phyloP scores from a whole-genome alignment of 2,888 invertebrate genomes.

The Ectobius pallidus region DNA sequence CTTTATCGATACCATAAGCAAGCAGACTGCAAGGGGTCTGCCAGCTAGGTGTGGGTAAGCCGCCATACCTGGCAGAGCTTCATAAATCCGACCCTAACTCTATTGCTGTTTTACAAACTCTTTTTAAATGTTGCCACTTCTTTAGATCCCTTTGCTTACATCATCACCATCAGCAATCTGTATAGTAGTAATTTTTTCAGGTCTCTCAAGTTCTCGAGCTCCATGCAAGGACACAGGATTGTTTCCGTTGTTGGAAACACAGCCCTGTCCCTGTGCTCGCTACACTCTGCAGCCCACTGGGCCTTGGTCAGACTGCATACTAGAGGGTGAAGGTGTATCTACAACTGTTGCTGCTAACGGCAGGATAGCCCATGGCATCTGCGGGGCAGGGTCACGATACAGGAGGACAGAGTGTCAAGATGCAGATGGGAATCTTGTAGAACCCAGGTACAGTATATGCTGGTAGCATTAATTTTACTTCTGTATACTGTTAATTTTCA shows the following conservation, averaged over 20 bases:
- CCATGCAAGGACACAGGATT: constrained; percentile 47
- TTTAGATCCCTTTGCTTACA: too few species aligned
- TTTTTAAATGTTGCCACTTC: too few species aligned
- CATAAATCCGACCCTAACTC: too few species aligned
- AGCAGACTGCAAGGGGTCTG: too few species aligned
- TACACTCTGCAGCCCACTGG: constrained; percentile 49
- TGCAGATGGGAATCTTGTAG: constrained; percentile 50
- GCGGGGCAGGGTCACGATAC: constrained; percentile 51
- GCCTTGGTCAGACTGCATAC: constrained; percentile 52
- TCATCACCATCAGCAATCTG: too few species aligned
- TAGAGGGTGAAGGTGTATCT: constrained; percentile 36
- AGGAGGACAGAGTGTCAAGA: constrained; percentile 50
- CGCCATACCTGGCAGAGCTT: too few species aligned
- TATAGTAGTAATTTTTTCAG: constrained; percentile 45
- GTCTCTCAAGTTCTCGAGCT: constrained; percentile 47
- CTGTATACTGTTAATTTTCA: too few species aligned
- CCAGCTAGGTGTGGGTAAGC: too few species aligned
- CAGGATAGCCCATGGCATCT: constrained; percentile 48
- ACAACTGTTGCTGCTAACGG: constrained; percentile 43
- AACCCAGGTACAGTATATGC: constrained; percentile 49
- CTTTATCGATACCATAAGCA: too few species aligned
- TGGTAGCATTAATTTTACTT: too few species aligned
- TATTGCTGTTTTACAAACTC: too few species aligned
- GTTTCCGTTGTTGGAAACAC: constrained; percentile 49
- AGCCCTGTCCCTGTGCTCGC: constrained; percentile 50